Evolutionary conservation across 2,797 vertebrate genomes (phyloP).

Genomic region (Coendou prehensilis): DNA sequence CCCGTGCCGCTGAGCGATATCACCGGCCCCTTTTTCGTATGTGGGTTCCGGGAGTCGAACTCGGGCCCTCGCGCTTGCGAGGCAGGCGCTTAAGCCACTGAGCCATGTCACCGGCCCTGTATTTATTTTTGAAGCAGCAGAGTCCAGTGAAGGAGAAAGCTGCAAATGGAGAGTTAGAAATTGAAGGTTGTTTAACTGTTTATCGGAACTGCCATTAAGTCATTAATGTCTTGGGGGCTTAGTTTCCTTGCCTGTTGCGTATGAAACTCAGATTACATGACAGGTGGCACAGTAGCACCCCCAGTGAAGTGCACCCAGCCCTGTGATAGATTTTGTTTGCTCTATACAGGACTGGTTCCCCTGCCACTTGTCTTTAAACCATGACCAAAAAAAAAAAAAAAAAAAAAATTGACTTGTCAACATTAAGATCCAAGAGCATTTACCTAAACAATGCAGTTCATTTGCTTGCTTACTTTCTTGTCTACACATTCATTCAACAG

Average conservation of each 20-base stretch:
- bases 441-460: neutral
- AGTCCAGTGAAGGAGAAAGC: neutral
- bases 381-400: neutral
- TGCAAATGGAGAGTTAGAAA: neutral
- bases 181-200: neutral
- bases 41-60: no score
- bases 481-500: neutral
- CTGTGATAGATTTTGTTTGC: neutral
- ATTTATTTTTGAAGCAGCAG: slow-evolving; percentile 24
- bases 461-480: neutral
- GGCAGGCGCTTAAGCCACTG: no score
- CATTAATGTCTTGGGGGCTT: neutral
- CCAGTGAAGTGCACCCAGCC: neutral
- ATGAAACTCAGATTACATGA: neutral
- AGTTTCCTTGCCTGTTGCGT: neutral
- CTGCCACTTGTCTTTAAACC: neutral
- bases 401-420: neutral
- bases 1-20: no score
- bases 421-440: neutral
- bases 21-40: no score
- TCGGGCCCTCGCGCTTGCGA: no score
- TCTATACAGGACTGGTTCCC: neutral
- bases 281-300: neutral
- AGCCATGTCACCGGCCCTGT: no score
- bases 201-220: neutral